Base-by-base conservation (phyloP, 2,888 invertebrate genomes). In the Stenodera caucasica region DNA sequence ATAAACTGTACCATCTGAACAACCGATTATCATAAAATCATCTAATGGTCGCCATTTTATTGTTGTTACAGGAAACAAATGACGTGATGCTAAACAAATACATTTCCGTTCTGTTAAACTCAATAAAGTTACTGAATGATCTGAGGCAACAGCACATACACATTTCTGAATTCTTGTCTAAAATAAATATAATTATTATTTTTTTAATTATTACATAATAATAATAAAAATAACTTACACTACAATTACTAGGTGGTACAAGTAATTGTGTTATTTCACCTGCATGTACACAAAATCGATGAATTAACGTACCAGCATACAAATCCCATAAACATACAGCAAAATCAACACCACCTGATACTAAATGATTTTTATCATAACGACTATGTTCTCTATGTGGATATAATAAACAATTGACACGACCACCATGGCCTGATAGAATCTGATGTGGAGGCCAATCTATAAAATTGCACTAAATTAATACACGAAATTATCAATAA, bases 271-370 rank as follows among this genome's bases (percentile, higher is more conserved):
- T 91, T 12, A 99, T 94, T 82, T 98, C 97, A 0, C 98, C 99
- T 0, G 98, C 98, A 79, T 99, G 98, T 0, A 98, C 97, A 75
- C 96, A 96, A 83, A 98, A 99, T 4, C 96, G 87, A 78, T 98
- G 96, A 57, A 99, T 82, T 37, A 97, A 81, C 1, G 88, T 88
- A 2, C 97, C 96, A 32, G 91, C 90, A 76, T 92, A 93, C 68
- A 98, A 82, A 77, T 98, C 97, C 98, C 98, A 98, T 0, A 98
- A 83, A 70, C 95, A 96, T 2, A 97, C 96, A 0, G 97, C 96
- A 82, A 99, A 99, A 81, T 99, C 99, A 11, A 96, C 94, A 0
- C 98, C 97, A 1, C 99, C 99, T 0, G 96, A 97, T 0, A 98
- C 88, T n/a, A 96, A 82, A 77, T 94, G 91, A 0, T 91, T 84